Evolutionary conservation across 2,888 invertebrate species (phyloP), one percentile per base, ranked within the genome.

Genomic region (Thyatira batis): DNA sequence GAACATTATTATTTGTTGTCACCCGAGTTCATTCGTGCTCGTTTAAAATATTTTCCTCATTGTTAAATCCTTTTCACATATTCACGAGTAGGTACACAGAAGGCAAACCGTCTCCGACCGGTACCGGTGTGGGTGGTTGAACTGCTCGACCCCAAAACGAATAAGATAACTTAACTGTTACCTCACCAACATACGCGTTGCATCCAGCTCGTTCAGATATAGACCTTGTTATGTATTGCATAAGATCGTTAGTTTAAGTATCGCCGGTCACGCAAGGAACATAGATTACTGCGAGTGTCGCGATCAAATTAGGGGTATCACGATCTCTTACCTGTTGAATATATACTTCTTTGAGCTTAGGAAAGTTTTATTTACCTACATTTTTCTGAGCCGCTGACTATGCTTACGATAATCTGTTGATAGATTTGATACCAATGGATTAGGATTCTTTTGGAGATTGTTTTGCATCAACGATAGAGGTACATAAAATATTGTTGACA

Each of bases 151-250:
- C 80, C 70, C 70, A 77, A 76, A 73, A 70, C 65, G 50, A 73
- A 78, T 71, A 64, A 77, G 78, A 80, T 76, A 79, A 82, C 58
- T 59, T 67, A 49, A 52, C 57, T 67, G 66, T 75, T 74, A 73
- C 72, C 57, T 62, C 65, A 56, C 54, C 53, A 57, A 53, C 57
- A 52, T 52, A 58, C 52, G 49, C 50, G n/a, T 0, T 39, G 2
- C 17, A 6, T 1, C 3, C 2, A 3, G 39, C 6, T 8, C 39
- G 17, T 39, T 39, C 39, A 17, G 8, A 39, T 39, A 39, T 39
- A 17, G 39, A 0, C 39, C 39, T 39, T 39, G 5, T 39, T 17
- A 1, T 8, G 39, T 17, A 39, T 17, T 39, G 17, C 17, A 39
- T 39, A 39, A 13, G 39, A 39, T 39, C 39, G 13, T 1, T 8